Percentiles rank a stretch among this genome's conserved stretches.
phyloP scores from a whole-genome alignment of 2,797 vertebrate genomes.

The Aplochiton taeniatus region DNA sequence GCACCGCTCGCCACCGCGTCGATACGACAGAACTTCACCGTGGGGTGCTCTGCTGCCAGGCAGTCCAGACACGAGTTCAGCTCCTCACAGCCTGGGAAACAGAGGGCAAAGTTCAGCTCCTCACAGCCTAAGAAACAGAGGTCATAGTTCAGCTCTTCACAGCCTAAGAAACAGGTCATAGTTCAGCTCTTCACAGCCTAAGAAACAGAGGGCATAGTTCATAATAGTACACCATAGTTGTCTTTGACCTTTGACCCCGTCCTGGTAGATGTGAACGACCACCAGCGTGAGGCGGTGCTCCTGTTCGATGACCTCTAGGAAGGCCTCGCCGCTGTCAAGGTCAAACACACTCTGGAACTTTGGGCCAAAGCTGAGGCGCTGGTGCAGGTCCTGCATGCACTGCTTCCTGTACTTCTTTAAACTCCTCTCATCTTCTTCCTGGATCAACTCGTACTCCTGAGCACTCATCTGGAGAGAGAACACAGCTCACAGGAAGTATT shows the following conservation, averaged over 20 bases:
- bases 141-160: no score
- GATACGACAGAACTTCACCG: slow-evolving; percentile 91
- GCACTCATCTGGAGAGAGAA: slow-evolving; percentile 83
- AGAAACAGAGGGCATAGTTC: no score
- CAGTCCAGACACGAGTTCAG: slow-evolving; percentile 85
- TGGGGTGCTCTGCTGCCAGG: slow-evolving; percentile 83
- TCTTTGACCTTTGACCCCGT: slow-evolving; percentile 71
- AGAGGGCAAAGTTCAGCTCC: neutral
- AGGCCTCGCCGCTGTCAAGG: slow-evolving; percentile 82
- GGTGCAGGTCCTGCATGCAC: slow-evolving; percentile 95
- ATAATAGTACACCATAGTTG: no score
- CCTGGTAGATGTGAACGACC: slow-evolving; percentile 88
- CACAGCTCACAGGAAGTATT: neutral
- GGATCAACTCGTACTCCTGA: slow-evolving; percentile 90
- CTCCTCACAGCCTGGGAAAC: slow-evolving; percentile 75
- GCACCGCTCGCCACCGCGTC: slow-evolving; percentile 84
- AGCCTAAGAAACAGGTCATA: no score
- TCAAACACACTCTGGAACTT: slow-evolving; percentile 83
- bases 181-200: no score
- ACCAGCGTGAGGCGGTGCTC: slow-evolving; percentile 84
- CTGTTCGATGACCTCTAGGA: slow-evolving; percentile 87
- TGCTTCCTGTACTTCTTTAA: slow-evolving; percentile 89
- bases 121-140: no score
- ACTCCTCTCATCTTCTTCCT: slow-evolving; percentile 85
- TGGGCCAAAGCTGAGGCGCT: slow-evolving; percentile 89